Conservation (phyloP, 2,113 vertebrate species). For the Pseudorectes ferrugineus region DNA sequence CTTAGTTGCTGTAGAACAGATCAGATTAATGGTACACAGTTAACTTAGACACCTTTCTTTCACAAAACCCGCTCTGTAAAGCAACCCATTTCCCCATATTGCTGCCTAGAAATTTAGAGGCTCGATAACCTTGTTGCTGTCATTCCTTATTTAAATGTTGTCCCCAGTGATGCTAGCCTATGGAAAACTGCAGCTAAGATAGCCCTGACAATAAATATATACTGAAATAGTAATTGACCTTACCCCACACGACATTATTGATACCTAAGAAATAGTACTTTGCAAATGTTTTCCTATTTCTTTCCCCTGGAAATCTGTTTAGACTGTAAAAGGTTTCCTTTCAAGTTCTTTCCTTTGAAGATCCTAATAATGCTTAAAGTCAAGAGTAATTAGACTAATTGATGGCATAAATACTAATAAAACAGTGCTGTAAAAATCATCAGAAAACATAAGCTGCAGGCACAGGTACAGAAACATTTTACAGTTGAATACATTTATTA, state of each 20-base stretch:
- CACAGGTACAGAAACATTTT: constrained; percentile 11
- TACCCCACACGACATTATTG: not conserved
- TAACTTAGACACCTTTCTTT: constrained; percentile 43
- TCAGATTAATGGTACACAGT: constrained; percentile 62
- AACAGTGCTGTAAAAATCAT: constrained; percentile 46
- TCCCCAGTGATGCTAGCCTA: not conserved
- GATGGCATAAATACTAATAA: constrained; percentile 60
- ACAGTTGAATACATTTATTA: not conserved
- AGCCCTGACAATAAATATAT: not conserved
- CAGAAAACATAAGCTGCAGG: not conserved
- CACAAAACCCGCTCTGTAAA: constrained; percentile 30
- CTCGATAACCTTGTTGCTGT: not conserved
- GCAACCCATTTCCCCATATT: constrained; percentile 40
- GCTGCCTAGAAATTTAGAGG: constrained; percentile 23
- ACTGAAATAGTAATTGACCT: not conserved
- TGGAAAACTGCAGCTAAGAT: not conserved
- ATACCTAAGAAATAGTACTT: not conserved
- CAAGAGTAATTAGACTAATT: constrained; percentile 59
- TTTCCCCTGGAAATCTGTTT: constrained; percentile 1
- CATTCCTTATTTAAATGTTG: not conserved
- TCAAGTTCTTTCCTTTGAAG: constrained; percentile 48
- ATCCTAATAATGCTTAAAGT: constrained; percentile 47
- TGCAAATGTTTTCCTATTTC: not conserved
- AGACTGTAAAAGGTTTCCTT: constrained; percentile 38
- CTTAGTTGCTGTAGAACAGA: constrained; percentile 55